Base-by-base conservation (phyloP, 2,113 vertebrate genomes). In the Calcarius ornatus region DNA sequence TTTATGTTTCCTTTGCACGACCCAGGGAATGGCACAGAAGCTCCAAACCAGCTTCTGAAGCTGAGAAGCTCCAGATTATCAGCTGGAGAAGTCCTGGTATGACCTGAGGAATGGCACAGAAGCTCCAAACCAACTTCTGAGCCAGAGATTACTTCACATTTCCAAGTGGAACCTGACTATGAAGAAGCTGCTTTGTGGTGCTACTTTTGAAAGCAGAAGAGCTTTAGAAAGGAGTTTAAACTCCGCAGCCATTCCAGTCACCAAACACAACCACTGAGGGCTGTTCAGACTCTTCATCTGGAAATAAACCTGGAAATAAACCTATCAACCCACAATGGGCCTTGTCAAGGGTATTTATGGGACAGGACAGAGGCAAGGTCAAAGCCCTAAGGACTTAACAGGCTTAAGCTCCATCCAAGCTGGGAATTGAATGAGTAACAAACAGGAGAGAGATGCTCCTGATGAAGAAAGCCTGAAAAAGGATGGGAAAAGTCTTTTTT, bases 121-220 rank as follows among this genome's bases (percentile, higher is more conserved):
- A 85, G 15, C 27, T 6, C 15, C 50, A 51, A 2, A 11, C n/a
- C 53, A 65, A 33, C 8, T 71, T 33, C 27, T 24, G 43, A 71
- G 40, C 6, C 66, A 59, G 28, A 43, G 14, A 56, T 20, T 6
- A 30, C 31, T 80, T 14, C 25, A 22, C 16, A 33, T 54, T 57
- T 43, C 24, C 7, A 19, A 25, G 18, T 4, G 12, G 5, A 86
- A 18, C 31, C 57, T 59, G 38, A 14, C 56, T 35, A 19, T 1
- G 1, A 64, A 90, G 54, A 28, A 69, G 82, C 48, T 80, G 50
- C 54, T 92, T 37, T 50, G 18, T 42, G 53, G 17, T 30, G 18
- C 2, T 11, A 9, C 16, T 42, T 35, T 1, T 12, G 21, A 10
- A 42, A 25, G 35, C 0, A 24, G 42, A 57, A 57, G 61, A 48